Evolutionary conservation across 1,140 invertebrate species (phyloP).

Genomic region (Marisa cornuarietis): DNA sequence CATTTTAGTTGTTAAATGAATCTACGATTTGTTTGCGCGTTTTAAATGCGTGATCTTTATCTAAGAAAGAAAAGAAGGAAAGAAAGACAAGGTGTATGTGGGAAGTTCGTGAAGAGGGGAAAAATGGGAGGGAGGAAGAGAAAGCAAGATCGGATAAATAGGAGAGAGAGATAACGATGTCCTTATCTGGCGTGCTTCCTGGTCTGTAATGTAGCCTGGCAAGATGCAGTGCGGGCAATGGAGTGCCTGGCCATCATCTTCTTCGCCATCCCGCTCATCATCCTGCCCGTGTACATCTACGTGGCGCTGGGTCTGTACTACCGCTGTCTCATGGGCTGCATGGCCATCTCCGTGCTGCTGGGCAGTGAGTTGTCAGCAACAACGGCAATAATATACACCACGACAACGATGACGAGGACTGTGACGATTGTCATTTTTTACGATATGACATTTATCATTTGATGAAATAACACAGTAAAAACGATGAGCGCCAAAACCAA

Average conservation of each 20-base stretch:
- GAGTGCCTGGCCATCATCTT: constrained; percentile 50
- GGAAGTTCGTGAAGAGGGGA: too few species aligned
- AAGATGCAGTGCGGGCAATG: constrained; percentile 48
- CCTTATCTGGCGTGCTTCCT: too few species aligned
- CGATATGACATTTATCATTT: neutral
- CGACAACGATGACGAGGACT: neutral
- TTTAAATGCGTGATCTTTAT: too few species aligned
- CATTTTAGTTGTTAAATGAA: too few species aligned
- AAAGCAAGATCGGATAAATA: too few species aligned
- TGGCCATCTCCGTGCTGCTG: constrained; percentile 39
- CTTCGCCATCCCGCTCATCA: constrained; percentile 48
- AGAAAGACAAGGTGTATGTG: too few species aligned
- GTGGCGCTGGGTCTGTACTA: constrained; percentile 56
- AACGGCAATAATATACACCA: neutral
- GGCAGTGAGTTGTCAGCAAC: constrained; percentile 37
- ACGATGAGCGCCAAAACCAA: neutral
- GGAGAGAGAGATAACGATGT: too few species aligned
- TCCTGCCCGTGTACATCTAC: constrained; percentile 59
- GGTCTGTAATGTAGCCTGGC: constrained; percentile 45
- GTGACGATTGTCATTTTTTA: neutral
- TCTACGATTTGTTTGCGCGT: too few species aligned
- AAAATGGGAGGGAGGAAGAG: too few species aligned
- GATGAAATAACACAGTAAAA: neutral
- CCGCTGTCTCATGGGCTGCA: constrained; percentile 46
- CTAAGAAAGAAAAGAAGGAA: too few species aligned